Base-by-base conservation (phyloP, 30 jellyfish, hydroid and myxozoan genomes). In the Morbakka virulenta region DNA sequence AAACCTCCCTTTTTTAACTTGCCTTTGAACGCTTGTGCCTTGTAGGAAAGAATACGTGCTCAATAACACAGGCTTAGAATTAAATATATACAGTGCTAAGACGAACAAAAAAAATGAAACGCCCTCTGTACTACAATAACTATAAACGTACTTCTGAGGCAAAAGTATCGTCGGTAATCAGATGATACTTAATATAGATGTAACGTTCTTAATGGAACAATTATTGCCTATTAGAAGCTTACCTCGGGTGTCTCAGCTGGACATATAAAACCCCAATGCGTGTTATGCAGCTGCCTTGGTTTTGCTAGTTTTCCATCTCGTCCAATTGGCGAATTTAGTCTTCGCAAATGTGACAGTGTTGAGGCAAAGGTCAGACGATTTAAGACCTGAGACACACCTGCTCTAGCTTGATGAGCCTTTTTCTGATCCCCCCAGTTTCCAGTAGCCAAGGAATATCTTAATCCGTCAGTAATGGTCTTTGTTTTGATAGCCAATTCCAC, bases 231-330 rank as follows among this genome's bases (percentile, higher is more conserved):
- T 64, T 64, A 0, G 62, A 62, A n/a, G 21, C 67, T 26, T 72
- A 93, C 99, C 89, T 95, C 99, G 27, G 99, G 99, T 14, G 99
- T 95, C 77, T 95, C 99, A 22, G 99, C 99, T 0, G 99, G 99
- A 64, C 99, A 95, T 1, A 95, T 95, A 97, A 95, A 87, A 1
- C 99, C 99, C 99, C 99, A 95, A 11, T 79, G 95, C 2, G 98
- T 87, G 73, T 95, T 95, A 76, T 95, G 99, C 63, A 95, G 83
- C 95, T 95, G 99, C 36, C 99, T 50, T 1, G 99, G 99, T 71
- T 95, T 78, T 3, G 99, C 99, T 25, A 87, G 57, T 78, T 95
- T 95, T n/a, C 99, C 97, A 47, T 95, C 99, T 89, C 99, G 66
- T 22, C 99, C 99, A 79, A 95, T 95, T 2, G 99, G 99, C 11